Base-by-base conservation (phyloP, 2,888 invertebrate genomes). In the Digitonthophagus gazella region DNA sequence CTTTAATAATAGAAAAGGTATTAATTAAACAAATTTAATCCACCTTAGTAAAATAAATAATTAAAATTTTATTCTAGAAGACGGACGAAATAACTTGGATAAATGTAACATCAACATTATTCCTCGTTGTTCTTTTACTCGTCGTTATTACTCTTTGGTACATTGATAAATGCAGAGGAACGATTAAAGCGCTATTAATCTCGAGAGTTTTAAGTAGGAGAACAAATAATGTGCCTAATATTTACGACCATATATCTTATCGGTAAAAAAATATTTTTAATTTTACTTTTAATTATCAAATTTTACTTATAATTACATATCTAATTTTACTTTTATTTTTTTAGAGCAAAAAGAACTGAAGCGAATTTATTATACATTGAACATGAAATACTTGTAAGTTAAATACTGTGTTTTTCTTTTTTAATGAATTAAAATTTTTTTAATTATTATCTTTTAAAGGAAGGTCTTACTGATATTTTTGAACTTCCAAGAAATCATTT, bases 401-500 rank as follows among this genome's bases (percentile, higher is more conserved):
- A 19, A 44, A n/a, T n/a, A n/a, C n/a, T n/a, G n/a, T n/a, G n/a
- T n/a, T n/a, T n/a, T n/a, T 22, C 2, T 22, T 15, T 44, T 22
- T 57, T 3, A 55, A 22, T 22, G 15, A 58, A 15, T 2, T 67
- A 16, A 20, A 18, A 8, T 54, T 20, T 58, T 66, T 2, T 22
- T 22, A 64, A 20, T 68, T 15, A 14, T 56, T 56, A 58, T 64
- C 20, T 55, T 67, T 67, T 73, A n/a, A 55, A 75, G 75, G 72
- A 73, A n/a, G 75, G 74, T 6, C 58, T 55, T 8, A 66, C 68
- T 20, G 81, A 81, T 71, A 67, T 75, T 11, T 80, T 75, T 61
- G 81, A 81, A 72, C 75, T 80, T 67, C 80, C 80, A n/a, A 74
- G 77, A 54, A 63, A 66, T 5, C 28, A 86, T 73, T 82, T 89